Evolutionary conservation across 2,797 vertebrate genomes (phyloP), one percentile per base, ranked within the genome.

Genomic region (Myotis pilosus): DNA sequence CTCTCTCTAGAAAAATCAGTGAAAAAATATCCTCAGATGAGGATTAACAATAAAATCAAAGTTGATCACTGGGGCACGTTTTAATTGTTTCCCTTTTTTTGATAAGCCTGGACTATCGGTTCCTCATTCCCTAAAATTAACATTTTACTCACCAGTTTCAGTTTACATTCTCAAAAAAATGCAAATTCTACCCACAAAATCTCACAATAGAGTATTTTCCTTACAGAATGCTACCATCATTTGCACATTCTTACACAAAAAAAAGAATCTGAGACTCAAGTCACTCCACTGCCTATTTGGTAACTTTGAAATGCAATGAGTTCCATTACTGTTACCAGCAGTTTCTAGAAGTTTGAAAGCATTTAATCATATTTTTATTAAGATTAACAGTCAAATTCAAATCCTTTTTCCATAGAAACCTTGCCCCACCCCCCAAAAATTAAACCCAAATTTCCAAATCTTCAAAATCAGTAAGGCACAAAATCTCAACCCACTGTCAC

Each of bases 61-160:
- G 66, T 5, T 84, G 66, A 66, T 41, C 41, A 87, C 33, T 55
- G n/a, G 57, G 33, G 44, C 30, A 49, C 68, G 68, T 53, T 17
- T 94, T 68, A 64, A 68, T 28, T 22, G 13, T 41, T 81, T 55
- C 64, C 38, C 53, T 90, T 80, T 72, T 28, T 94, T 41, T 9
- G 0, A n/a, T 10, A 76, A 69, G n/a, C n/a, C 33, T 55, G 10
- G 16, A 82, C 19, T 71, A 47, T 68, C 10, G 83, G 62, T 82
- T 96, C 51, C 87, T 96, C 64, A 19, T 83, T 91, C 72, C 41
- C 84, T 94, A 60, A 96, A 93, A 95, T 33, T 33, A 89, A 72
- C 23, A 69, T 49, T 78, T 22, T 41, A 15, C 36, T 75, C 71
- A 89, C 23, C 79, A 79, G 57, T 57, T 78, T 80, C 64, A 41